Conservation (phyloP, 2,888 invertebrate genomes). For the Drosophila cognata region DNA sequence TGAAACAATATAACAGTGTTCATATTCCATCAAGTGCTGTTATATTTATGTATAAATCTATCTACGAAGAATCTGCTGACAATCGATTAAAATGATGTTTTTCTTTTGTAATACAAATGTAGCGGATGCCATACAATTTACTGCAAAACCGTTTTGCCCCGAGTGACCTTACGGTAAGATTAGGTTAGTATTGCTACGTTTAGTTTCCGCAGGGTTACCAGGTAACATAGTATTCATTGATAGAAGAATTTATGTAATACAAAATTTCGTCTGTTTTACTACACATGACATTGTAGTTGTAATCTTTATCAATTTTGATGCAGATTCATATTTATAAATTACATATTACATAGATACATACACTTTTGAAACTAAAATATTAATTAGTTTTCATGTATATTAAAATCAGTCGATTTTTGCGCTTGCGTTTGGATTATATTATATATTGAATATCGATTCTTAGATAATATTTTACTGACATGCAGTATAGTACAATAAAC, state of each 20-base stretch:
- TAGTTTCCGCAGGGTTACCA: conserved; percentile 51
- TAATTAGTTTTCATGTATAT: conserved; percentile 37
- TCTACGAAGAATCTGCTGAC: conserved; percentile 14
- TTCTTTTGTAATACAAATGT: conserved; percentile 21
- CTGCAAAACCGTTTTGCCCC: conserved; percentile 4
- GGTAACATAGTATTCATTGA: conserved; percentile 54
- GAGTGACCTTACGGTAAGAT: conserved; percentile 20
- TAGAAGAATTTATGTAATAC: conserved; percentile 32
- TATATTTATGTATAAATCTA: conserved; percentile 6
- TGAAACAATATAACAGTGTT: conserved; percentile 23
- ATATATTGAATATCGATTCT: conserved; percentile 47
- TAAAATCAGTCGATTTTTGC: conserved; percentile 69
- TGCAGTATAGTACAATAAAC: conserved; percentile 30
- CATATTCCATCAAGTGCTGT: conserved; percentile 17
- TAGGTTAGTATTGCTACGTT: conserved; percentile 41
- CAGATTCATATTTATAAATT: conserved; percentile 23
- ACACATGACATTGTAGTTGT: conserved; percentile 42
- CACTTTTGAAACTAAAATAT: conserved; percentile 35
- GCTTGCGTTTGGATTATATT: conserved; percentile 47
- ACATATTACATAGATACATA: conserved; percentile 35
- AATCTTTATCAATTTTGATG: conserved; percentile 25
- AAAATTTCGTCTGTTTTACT: conserved; percentile 41
- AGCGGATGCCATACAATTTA: conserved; percentile 16
- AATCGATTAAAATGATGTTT: conserved; percentile 14
- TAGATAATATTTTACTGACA: conserved; percentile 52